Conservation (phyloP, 2,797 vertebrate genomes). For the Diglossa cyanea region DNA sequence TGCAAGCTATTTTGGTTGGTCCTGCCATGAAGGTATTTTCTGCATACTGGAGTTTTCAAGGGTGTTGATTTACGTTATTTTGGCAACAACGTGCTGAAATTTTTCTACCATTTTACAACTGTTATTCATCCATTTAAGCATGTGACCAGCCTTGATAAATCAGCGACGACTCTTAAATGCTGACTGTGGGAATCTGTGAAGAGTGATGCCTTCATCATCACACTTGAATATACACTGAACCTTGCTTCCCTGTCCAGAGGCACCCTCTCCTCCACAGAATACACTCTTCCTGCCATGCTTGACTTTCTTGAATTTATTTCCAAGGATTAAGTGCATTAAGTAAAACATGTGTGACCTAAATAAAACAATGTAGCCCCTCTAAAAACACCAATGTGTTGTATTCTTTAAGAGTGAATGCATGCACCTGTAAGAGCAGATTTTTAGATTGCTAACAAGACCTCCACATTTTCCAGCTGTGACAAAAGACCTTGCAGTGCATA, state of each 20-base stretch:
- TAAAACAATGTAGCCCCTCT: not conserved
- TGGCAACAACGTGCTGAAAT: accelerated
- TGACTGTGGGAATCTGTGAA: not conserved
- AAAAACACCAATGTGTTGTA: not conserved
- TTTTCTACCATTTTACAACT: not conserved
- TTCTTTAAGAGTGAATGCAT: not conserved
- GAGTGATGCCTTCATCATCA: not conserved
- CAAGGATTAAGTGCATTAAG: not conserved
- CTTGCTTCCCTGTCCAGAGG: not conserved
- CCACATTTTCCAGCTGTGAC: not conserved
- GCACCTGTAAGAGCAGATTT: not conserved
- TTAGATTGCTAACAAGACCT: not conserved
- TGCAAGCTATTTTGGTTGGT: not conserved
- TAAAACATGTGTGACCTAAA: not conserved
- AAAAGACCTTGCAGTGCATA: not conserved
- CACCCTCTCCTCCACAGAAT: not conserved
- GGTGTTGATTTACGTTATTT: not conserved
- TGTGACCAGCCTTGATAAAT: not conserved
- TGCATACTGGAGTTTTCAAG: not conserved
- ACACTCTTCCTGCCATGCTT: accelerated
- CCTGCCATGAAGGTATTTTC: not conserved
- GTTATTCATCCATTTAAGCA: not conserved
- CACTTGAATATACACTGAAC: not conserved
- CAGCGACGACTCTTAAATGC: not conserved
- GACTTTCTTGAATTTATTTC: not conserved